phyloP scores from a whole-genome alignment of 2,113 vertebrate genomes.

The Tursiops truncatus region DNA sequence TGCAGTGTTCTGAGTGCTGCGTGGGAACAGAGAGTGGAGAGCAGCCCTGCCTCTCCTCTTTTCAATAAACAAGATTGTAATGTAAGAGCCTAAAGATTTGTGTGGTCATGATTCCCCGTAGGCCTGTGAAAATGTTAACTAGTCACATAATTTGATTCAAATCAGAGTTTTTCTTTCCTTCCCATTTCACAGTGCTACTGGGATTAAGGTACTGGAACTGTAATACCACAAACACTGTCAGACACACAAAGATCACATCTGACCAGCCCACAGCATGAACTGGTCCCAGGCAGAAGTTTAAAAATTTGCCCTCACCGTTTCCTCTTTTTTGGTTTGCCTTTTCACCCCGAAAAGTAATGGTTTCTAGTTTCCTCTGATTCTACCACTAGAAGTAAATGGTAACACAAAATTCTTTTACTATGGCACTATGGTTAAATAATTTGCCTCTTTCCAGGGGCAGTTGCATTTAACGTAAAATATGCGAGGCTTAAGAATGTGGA shows the following conservation, averaged over 20 bases:
- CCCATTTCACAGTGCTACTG: neutral
- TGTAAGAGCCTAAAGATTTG: neutral
- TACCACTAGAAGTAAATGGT: neutral
- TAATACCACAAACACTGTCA: neutral
- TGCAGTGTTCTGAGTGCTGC: accelerated
- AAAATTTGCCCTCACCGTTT: neutral
- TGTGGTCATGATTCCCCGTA: neutral
- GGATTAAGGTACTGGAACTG: neutral
- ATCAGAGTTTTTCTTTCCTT: neutral
- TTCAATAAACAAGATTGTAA: neutral
- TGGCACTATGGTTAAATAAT: neutral
- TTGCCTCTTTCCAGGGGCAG: neutral
- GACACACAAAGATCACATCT: neutral
- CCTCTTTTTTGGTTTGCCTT: neutral
- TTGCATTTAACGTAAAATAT: neutral
- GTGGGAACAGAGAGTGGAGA: neutral
- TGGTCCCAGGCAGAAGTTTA: neutral
- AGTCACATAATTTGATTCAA: neutral
- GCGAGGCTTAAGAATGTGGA: neutral
- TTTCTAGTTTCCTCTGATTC: neutral
- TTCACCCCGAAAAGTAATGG: neutral
- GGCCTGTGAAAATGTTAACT: neutral
- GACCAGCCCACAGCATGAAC: neutral
- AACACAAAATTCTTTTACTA: neutral
- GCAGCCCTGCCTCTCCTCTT: neutral